Conservation (phyloP, 1,140 invertebrate species). For the Camponotus pennsylvanicus region DNA sequence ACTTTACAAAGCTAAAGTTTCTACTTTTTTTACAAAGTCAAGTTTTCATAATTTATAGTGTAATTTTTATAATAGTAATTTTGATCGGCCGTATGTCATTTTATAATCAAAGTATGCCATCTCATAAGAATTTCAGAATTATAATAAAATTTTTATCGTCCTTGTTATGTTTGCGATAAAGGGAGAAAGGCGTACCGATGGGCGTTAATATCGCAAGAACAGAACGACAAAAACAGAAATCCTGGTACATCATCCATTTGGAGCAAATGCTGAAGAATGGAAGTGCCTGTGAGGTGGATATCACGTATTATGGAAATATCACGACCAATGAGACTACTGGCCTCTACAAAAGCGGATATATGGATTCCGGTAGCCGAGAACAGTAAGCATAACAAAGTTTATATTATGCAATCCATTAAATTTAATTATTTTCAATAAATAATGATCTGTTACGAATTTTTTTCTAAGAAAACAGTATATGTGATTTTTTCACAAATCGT, state of each 20-base stretch:
- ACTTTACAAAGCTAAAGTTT: not conserved
- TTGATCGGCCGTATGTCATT: not conserved
- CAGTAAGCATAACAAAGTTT: conserved; percentile 81
- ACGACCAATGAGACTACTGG: conserved; percentile 87
- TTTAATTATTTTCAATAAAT: not conserved
- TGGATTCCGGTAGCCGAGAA: conserved; percentile 83
- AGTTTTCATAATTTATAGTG: too few relatives aligned
- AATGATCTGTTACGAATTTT: not conserved
- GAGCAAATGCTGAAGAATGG: conserved; percentile 86
- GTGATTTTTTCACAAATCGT: not conserved
- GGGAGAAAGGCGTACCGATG: conserved; percentile 24
- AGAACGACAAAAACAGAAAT: conserved; percentile 23
- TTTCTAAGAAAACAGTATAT: not conserved
- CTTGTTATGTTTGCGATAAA: conserved; percentile 15
- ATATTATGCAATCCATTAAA: not conserved
- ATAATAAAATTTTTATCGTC: not conserved
- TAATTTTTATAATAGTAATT: not conserved
- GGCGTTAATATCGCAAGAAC: conserved; percentile 61
- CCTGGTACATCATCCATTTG: conserved; percentile 84
- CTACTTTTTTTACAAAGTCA: too few relatives aligned
- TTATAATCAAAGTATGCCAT: not conserved
- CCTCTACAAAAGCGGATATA: conserved; percentile 88
- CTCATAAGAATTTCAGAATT: not conserved
- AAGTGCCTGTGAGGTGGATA: conserved; percentile 86
- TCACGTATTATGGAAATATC: conserved; percentile 88